Percentiles rank a stretch among this genome's conserved stretches.
phyloP scores from a whole-genome alignment of 2,888 invertebrate species.

The Eurytoma californica region DNA sequence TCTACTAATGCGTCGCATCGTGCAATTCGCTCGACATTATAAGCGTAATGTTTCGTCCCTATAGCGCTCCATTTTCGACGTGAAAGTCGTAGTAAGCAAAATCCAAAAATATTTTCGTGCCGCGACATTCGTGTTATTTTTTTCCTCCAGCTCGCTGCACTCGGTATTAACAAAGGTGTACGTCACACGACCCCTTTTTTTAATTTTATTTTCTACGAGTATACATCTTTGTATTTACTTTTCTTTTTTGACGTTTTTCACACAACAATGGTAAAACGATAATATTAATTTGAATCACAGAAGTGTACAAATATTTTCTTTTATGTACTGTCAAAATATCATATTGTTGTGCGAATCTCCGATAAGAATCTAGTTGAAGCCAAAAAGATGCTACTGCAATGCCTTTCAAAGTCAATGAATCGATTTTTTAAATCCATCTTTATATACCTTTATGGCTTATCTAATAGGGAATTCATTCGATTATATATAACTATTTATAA shows the following conservation, averaged over 20 bases:
- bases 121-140: neutral
- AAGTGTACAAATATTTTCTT: too few species aligned
- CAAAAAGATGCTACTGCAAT: neutral
- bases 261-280: too few species aligned
- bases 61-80: neutral
- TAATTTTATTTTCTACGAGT: too few species aligned
- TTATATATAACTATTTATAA: too few species aligned
- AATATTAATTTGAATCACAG: too few species aligned
- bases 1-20: neutral
- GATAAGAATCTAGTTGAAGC: neutral
- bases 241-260: too few species aligned
- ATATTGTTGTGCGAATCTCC: too few species aligned
- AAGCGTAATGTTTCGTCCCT: neutral
- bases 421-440: neutral
- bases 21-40: neutral
- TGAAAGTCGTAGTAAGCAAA: neutral
- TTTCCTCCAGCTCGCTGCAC: neutral
- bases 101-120: conserved; percentile 7
- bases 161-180: neutral
- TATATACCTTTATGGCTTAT: conserved; percentile 1
- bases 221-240: too few species aligned
- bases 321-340: too few species aligned
- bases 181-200: neutral
- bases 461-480: neutral
- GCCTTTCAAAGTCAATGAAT: neutral